Evolutionary conservation across 2,888 invertebrate genomes (phyloP).

Genomic region (Graphium colonna): DNA sequence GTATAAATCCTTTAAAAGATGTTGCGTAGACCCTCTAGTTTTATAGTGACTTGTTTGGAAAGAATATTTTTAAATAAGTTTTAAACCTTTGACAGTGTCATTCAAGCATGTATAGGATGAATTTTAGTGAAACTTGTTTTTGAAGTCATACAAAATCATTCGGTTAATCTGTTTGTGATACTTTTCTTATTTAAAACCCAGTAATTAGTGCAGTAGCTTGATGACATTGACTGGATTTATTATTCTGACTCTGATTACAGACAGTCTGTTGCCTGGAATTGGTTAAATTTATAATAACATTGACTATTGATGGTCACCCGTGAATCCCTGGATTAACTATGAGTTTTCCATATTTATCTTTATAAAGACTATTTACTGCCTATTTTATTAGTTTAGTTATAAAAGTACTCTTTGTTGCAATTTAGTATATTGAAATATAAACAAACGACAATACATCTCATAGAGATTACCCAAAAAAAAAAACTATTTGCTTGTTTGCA

Average conservation of each 20-base stretch:
- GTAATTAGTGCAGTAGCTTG: constrained; percentile 4
- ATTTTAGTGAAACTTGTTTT: constrained; percentile 58
- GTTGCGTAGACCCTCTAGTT: constrained; percentile 62
- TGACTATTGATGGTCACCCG: neutral
- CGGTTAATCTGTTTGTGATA: constrained; percentile 69
- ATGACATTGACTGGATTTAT: neutral
- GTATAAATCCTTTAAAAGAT: constrained; percentile 67
- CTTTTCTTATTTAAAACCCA: constrained; percentile 45
- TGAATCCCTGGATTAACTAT: constrained; percentile 8
- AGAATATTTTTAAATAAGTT: constrained; percentile 74
- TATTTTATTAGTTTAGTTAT: constrained; percentile 38
- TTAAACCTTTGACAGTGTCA: constrained; percentile 69
- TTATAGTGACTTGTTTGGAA: constrained; percentile 68
- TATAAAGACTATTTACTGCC: constrained; percentile 9
- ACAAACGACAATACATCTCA: constrained; percentile 38
- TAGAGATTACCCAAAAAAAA: constrained; percentile 39
- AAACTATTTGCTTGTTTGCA: constrained; percentile 45
- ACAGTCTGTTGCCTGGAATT: constrained; percentile 13
- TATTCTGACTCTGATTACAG: constrained; percentile 11
- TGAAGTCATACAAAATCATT: constrained; percentile 47
- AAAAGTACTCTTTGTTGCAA: constrained; percentile 46
- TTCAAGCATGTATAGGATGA: constrained; percentile 66
- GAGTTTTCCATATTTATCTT: constrained; percentile 6
- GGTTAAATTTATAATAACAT: constrained; percentile 3
- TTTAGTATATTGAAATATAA: constrained; percentile 35